Evolutionary conservation across 2,888 invertebrate species (phyloP).

Genomic region (Alcis repandata): DNA sequence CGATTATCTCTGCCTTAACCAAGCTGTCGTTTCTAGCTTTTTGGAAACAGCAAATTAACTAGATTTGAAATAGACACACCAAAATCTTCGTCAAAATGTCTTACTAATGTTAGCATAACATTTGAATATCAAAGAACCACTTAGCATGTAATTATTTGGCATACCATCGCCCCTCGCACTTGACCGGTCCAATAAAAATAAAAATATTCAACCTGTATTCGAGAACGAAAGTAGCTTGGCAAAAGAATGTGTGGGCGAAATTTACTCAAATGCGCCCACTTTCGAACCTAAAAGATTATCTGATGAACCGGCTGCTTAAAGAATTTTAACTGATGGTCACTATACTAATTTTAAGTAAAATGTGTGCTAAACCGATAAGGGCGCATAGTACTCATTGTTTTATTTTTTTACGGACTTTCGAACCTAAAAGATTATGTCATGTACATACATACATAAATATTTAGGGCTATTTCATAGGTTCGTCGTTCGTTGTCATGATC

Average conservation of each 20-base stretch:
- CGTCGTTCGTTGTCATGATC: neutral
- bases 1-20: no score
- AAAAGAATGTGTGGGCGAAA: constrained; percentile 43
- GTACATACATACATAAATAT: no score
- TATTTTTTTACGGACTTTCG: no score
- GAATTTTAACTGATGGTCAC: no score
- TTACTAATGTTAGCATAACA: neutral
- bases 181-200: constrained; percentile 41
- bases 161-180: constrained; percentile 27
- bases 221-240: constrained; percentile 47
- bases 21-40: no score
- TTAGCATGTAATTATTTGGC: constrained; percentile 28
- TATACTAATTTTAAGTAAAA: no score
- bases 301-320: constrained; percentile 1
- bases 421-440: no score
- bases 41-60: no score
- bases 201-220: constrained; percentile 42
- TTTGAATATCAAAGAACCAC: constrained; percentile 12
- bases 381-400: no score
- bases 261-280: constrained; percentile 45
- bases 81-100: neutral
- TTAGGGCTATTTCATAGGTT: neutral
- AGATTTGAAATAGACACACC: no score
- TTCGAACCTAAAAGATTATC: constrained; percentile 35
- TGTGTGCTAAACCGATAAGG: no score